These are phyloP conservation scores for Pygoscelis adeliae DNA, from an alignment of 2,113 vertebrate species.

Conservation along the genomic window DNA sequence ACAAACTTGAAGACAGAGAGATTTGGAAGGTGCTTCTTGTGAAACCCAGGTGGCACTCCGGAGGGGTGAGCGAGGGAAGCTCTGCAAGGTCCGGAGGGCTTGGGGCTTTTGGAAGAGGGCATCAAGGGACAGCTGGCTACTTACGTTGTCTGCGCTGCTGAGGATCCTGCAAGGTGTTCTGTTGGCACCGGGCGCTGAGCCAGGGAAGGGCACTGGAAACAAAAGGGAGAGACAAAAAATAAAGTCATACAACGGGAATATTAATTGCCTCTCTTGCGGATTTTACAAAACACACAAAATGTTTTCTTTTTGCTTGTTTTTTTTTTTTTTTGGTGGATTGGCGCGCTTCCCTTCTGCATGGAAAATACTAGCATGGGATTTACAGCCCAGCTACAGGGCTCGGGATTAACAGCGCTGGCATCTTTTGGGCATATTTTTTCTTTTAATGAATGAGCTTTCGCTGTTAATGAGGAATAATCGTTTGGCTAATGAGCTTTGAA, in stretches of 20 bases:
- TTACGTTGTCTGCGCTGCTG: slow-evolving; percentile 77
- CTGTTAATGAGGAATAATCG: slow-evolving; percentile 88
- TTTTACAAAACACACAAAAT: slow-evolving; percentile 83
- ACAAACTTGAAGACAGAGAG: slow-evolving; percentile 87
- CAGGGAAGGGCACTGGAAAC: slow-evolving; percentile 87
- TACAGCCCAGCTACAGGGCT: slow-evolving; percentile 78
- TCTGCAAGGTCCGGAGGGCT: slow-evolving; percentile 68
- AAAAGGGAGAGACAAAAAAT: slow-evolving; percentile 81
- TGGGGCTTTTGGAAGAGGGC: slow-evolving; percentile 71
- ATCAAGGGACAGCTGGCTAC: slow-evolving; percentile 78
- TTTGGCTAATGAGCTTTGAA: slow-evolving; percentile 96
- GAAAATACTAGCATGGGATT: slow-evolving; percentile 82
- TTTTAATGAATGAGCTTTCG: slow-evolving; percentile 81
- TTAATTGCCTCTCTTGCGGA: slow-evolving; percentile 85
- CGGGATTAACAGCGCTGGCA: slow-evolving; percentile 84
- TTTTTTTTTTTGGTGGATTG: slow-evolving; percentile 64
- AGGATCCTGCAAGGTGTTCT: slow-evolving; percentile 83
- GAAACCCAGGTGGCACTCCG: slow-evolving; percentile 82
- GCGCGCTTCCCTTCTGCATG: slow-evolving; percentile 70
- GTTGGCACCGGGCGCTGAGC: slow-evolving; percentile 89
- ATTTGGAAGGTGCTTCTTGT: slow-evolving; percentile 84
- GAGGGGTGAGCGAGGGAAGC: slow-evolving; percentile 66
- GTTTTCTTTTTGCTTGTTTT: slow-evolving; percentile 52
- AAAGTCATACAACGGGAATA: slow-evolving; percentile 83
- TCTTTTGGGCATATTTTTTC: slow-evolving; percentile 88